A percentile compares a stretch with the other conserved stretches of the same genome.
These are phyloP conservation scores for Brachypodius melanocephalos DNA, from an alignment of 2,113 vertebrate species.

Conservation along the genomic window DNA sequence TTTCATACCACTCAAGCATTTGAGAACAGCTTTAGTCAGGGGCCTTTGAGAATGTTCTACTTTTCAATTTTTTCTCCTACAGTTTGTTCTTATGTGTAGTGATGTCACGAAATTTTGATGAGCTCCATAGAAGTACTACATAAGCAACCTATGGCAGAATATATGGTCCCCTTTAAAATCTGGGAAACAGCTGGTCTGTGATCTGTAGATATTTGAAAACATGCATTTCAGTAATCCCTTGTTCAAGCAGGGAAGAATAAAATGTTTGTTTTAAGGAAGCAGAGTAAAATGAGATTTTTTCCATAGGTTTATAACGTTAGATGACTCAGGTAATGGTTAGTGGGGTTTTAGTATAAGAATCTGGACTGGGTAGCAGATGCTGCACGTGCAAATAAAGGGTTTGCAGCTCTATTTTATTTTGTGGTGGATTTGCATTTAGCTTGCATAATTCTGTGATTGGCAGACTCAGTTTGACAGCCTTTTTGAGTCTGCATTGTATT, in stretches of 20 bases:
- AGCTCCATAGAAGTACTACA: background rate
- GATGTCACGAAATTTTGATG: background rate
- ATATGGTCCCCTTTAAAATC: background rate
- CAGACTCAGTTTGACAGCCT: background rate
- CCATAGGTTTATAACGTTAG: background rate
- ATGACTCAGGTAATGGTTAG: background rate
- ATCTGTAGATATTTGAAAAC: background rate
- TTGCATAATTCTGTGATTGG: background rate
- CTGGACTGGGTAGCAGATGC: background rate
- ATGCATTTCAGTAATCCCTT: background rate
- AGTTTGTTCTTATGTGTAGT: background rate
- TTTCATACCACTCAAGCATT: background rate
- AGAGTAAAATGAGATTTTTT: background rate
- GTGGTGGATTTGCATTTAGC: background rate
- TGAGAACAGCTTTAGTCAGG: background rate
- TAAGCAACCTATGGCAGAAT: background rate
- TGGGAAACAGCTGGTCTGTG: background rate
- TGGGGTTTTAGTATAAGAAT: background rate
- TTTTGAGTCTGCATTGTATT: background rate
- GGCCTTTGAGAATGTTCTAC: background rate
- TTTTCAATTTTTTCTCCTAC: background rate
- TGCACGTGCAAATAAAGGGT: background rate
- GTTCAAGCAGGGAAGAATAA: background rate
- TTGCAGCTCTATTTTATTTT: background rate
- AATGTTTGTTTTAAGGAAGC: background rate